Conservation (phyloP, 1,140 invertebrate species). For the Trichoplusia ni region DNA sequence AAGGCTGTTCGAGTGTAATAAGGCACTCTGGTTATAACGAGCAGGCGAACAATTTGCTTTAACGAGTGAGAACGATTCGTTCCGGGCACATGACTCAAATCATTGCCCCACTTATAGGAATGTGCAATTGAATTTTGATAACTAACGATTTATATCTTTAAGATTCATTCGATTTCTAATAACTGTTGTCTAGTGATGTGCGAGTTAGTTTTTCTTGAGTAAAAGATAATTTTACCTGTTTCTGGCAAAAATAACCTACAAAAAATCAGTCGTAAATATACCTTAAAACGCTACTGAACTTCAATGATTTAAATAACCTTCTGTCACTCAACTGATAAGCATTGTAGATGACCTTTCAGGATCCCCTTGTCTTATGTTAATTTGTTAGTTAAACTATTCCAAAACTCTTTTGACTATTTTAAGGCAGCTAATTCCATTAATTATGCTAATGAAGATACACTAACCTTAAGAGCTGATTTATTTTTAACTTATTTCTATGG, state of each 20-base stretch:
- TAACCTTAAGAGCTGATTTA: conserved; percentile 13
- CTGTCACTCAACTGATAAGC: too few species aligned
- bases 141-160: neutral
- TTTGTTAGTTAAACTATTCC: conserved; percentile 14
- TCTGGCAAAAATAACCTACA: too few species aligned
- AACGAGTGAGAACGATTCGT: conserved; percentile 22
- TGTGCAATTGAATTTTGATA: neutral
- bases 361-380: too few species aligned
- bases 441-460: conserved; percentile 9
- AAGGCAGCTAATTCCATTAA: too few species aligned
- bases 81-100: conserved; percentile 21
- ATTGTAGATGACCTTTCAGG: too few species aligned
- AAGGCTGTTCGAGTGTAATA: conserved; percentile 11
- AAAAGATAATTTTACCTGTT: too few species aligned
- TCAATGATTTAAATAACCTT: too few species aligned
- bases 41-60: conserved; percentile 29
- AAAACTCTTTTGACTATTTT: conserved; percentile 11
- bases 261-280: too few species aligned
- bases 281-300: too few species aligned
- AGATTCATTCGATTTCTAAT: neutral
- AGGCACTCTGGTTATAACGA: conserved; percentile 15
- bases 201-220: neutral
- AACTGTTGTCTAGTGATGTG: neutral
- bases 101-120: conserved; percentile 28
- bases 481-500: too few species aligned